Evolutionary conservation across 1,140 invertebrate species (phyloP).

Genomic region (Psix sp.): DNA sequence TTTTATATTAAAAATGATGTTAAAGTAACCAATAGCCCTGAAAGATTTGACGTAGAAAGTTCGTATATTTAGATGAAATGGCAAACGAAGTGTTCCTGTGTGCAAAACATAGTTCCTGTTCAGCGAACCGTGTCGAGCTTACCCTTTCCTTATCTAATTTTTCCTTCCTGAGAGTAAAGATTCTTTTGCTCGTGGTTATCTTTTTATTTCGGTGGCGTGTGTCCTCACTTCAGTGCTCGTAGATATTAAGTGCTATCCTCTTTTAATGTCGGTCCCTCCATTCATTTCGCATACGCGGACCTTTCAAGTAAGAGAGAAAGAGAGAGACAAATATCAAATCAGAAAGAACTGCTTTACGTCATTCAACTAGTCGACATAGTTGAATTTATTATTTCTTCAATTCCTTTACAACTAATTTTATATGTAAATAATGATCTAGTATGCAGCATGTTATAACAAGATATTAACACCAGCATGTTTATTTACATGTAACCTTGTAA

Average conservation of each 20-base stretch:
- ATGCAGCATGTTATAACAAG: slow-evolving; percentile 1
- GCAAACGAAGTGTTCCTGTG: slow-evolving; percentile 61
- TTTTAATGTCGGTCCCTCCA: no score
- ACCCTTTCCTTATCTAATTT: slow-evolving; percentile 44
- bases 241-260: no score
- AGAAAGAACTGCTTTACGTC: no score
- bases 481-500: slow-evolving; percentile 17
- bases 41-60: no score
- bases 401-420: slow-evolving; percentile 7
- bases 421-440: slow-evolving; percentile 26
- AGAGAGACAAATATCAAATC: no score
- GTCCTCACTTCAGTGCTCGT: no score
- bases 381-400: slow-evolving; percentile 41
- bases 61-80: slow-evolving; percentile 68
- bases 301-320: no score
- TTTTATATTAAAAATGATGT: no score
- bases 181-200: slow-evolving; percentile 43
- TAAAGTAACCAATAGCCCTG: no score
- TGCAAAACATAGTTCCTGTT: slow-evolving; percentile 61
- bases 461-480: slow-evolving; percentile 10
- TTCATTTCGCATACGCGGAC: no score
- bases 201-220: slow-evolving; percentile 24
- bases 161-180: slow-evolving; percentile 23
- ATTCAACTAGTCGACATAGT: slow-evolving; percentile 30
- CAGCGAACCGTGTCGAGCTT: slow-evolving; percentile 65